A percentile compares a stretch with the other conserved stretches of the same genome.
phyloP scores from a whole-genome alignment of 2,797 vertebrate genomes.

The Hapalemur alaotrensis region DNA sequence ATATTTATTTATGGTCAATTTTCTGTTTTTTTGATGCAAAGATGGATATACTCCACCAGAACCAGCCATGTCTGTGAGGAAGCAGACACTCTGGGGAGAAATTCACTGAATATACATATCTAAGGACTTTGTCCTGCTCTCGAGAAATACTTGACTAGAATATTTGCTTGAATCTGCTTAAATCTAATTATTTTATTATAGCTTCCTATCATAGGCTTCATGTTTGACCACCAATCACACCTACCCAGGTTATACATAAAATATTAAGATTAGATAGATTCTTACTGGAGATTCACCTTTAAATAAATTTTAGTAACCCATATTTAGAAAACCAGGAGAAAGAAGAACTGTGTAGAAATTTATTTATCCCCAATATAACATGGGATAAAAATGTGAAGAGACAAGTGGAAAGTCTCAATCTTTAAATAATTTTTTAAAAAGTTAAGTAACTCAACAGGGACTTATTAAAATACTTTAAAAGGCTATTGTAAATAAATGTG shows the following conservation, averaged over 20 bases:
- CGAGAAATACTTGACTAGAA: slow-evolving; percentile 9
- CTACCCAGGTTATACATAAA: slow-evolving; percentile 7
- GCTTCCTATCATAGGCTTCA: neutral
- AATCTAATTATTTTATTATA: slow-evolving; percentile 14
- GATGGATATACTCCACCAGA: neutral
- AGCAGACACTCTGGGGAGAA: neutral
- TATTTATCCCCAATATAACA: slow-evolving; percentile 8
- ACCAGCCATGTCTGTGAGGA: neutral
- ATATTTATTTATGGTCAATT: slow-evolving; percentile 13
- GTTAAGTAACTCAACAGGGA: neutral
- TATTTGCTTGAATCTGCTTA: slow-evolving; percentile 19
- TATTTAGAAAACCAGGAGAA: slow-evolving; percentile 25
- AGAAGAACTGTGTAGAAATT: slow-evolving; percentile 11
- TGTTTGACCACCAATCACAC: neutral
- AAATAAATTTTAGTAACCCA: slow-evolving; percentile 40
- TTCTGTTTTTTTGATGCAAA: neutral
- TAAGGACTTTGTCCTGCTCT: neutral
- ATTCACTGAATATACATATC: neutral
- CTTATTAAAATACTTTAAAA: slow-evolving; percentile 36
- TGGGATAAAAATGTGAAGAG: slow-evolving; percentile 38
- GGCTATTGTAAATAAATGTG: neutral
- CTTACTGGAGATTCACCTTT: slow-evolving; percentile 19
- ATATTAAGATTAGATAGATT: slow-evolving; percentile 14
- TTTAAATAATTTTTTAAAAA: slow-evolving; percentile 34
- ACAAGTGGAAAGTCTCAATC: slow-evolving; percentile 32